A percentile compares a stretch with the other conserved stretches of the same genome.
phyloP scores from a whole-genome alignment of 2,113 vertebrate species.

The Caranx melampygus region DNA sequence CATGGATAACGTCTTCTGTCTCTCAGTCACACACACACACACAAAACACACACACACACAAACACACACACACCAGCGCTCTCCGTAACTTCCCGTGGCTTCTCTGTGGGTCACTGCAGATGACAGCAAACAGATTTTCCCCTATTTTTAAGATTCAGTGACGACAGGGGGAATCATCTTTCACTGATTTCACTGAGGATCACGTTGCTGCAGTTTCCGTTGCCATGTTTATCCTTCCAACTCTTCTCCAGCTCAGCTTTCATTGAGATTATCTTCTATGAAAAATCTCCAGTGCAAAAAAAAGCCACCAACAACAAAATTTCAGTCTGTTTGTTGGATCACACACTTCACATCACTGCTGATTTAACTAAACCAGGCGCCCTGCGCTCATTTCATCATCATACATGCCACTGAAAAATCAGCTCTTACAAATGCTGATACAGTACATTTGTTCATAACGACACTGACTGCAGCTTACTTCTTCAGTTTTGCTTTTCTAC shows the following conservation, averaged over 20 bases:
- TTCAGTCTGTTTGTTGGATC: background rate
- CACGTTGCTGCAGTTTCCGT: constrained; percentile 32
- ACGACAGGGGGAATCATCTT: constrained; percentile 43
- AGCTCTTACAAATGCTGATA: no score
- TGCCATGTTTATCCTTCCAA: constrained; percentile 43
- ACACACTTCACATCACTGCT: background rate
- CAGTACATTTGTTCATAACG: no score
- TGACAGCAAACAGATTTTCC: constrained; percentile 51
- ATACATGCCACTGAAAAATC: background rate
- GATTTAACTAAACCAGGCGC: background rate
- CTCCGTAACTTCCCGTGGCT: background rate
- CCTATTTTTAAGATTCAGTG: constrained; percentile 25
- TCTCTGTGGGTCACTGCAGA: constrained; percentile 45
- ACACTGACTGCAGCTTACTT: no score
- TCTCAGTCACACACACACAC: constrained; percentile 21
- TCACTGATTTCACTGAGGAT: constrained; percentile 60
- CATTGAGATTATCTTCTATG: constrained; percentile 13
- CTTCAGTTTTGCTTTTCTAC: no score
- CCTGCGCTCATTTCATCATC: background rate
- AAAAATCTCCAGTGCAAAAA: background rate
- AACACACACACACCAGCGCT: background rate
- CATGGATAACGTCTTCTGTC: constrained; percentile 28
- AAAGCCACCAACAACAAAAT: background rate
- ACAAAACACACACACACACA: constrained; percentile 1
- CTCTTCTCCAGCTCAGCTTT: constrained; percentile 17